Evolutionary conservation across 1,140 invertebrate genomes (phyloP), one percentile per base, ranked within the genome.

Genomic region (Drosophila quadrilineata): DNA sequence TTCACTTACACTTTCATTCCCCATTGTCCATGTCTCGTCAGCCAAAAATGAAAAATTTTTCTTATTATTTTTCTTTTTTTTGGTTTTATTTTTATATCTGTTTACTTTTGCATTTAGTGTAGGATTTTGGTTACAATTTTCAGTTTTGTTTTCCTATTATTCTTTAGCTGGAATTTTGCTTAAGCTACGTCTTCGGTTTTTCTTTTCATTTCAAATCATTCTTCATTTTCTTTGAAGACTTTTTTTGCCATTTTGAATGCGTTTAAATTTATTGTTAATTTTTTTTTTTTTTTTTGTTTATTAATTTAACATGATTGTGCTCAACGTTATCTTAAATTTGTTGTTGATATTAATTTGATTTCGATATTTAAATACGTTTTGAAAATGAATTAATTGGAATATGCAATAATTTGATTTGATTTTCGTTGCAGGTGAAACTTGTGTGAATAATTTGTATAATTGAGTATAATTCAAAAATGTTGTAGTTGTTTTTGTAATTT

Each of bases 231-330:
- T 48, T 40, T n/a, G n/a, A n/a, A n/a, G n/a, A n/a, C n/a, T 36
- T 54, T 38, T 24, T 66, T 70, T 65, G 71, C 56, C 59, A 46
- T 62, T 74, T 75, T 70, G 24, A 75, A 75, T 70, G 58, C 65
- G 59, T 41, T 58, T 75, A 50, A 65, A 53, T 58, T 75, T 65
- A 46, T 24, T 36, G n/a, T n/a, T n/a, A n/a, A n/a, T n/a, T n/a
- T n/a, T n/a, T n/a, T n/a, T n/a, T n/a, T n/a, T n/a, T n/a, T n/a
- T n/a, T n/a, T n/a, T n/a, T n/a, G n/a, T n/a, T n/a, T n/a, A n/a
- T 71, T 57, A 69, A 66, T 76, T 54, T 35, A 75, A 79, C 67
- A 84, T 84, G 79, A 84, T 84, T 84, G 79, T 84, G 79, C 79
- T 84, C 70, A 84, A 84, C 79, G 79, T 77, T 82, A 74, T 59